Conservation (phyloP, 2,113 vertebrate genomes). For the Loxodonta africana region DNA sequence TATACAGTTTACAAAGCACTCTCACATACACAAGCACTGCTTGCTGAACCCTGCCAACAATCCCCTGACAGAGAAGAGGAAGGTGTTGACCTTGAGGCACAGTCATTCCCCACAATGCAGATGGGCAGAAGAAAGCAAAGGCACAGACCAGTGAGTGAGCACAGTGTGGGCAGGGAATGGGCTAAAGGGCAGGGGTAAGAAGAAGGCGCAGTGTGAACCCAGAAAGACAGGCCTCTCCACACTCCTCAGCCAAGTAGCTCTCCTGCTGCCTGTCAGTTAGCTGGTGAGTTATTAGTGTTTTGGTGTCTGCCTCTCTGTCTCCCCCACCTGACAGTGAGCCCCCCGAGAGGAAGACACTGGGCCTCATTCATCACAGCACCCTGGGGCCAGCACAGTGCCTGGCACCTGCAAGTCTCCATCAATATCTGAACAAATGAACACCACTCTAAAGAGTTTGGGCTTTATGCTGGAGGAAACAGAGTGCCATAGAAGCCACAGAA, state of each 20-base stretch:
- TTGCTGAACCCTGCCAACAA: not conserved
- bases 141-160: not conserved
- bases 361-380: not conserved
- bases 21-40: not conserved
- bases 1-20: not conserved
- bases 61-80: constrained; percentile 2
- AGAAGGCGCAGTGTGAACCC: not conserved
- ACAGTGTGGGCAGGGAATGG: not conserved
- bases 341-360: constrained; percentile 7
- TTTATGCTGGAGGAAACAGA: constrained; percentile 24
- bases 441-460: constrained; percentile 20
- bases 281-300: not conserved
- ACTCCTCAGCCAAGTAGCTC: not conserved
- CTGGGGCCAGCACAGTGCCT: constrained; percentile 43
- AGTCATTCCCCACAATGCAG: not conserved
- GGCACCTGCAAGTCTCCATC: constrained; percentile 55
- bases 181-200: not conserved
- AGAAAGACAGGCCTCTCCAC: not conserved
- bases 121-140: not conserved
- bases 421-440: constrained; percentile 44
- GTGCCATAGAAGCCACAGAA: constrained; percentile 1
- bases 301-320: not conserved
- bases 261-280: not conserved
- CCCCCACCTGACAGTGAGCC: not conserved
- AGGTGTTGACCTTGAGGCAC: not conserved